A percentile compares a stretch with the other conserved stretches of the same genome.
phyloP scores from a whole-genome alignment of 1,140 invertebrate genomes.

The Drosophila persimilis region DNA sequence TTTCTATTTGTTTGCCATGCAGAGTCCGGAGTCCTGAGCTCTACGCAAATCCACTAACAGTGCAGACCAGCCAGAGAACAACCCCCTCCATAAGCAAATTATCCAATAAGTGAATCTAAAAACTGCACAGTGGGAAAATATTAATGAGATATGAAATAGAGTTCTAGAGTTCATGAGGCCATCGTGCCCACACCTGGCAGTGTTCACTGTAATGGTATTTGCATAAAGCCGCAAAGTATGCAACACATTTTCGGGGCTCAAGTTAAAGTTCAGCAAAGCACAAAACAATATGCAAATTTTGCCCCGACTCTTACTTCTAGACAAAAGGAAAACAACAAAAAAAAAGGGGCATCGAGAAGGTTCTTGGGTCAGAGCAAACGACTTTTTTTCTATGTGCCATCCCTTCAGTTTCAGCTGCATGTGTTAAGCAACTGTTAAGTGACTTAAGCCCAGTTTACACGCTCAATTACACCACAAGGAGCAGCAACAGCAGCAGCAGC shows the following conservation, averaged over 20 bases:
- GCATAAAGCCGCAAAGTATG: conserved; percentile 77
- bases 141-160: no score
- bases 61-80: neutral
- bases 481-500: conserved; percentile 7
- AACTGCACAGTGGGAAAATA: neutral
- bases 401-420: conserved; percentile 40
- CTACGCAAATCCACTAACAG: conserved; percentile 30
- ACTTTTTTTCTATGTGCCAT: conserved; percentile 43
- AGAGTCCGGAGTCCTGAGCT: conserved; percentile 28
- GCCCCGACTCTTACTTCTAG: neutral
- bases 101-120: no score
- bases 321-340: neutral
- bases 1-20: conserved; percentile 69
- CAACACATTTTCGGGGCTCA: conserved; percentile 67
- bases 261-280: conserved; percentile 68
- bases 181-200: neutral
- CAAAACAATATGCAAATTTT: conserved; percentile 75
- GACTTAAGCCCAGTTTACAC: conserved; percentile 67
- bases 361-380: conserved; percentile 57
- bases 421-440: conserved; percentile 75
- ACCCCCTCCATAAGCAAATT: neutral
- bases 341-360: conserved; percentile 24
- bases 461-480: conserved; percentile 54
- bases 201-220: conserved; percentile 61
- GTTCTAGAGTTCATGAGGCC: no score